Conservation (phyloP, 2,797 vertebrate species). For the Lophotriccus pileatus region DNA sequence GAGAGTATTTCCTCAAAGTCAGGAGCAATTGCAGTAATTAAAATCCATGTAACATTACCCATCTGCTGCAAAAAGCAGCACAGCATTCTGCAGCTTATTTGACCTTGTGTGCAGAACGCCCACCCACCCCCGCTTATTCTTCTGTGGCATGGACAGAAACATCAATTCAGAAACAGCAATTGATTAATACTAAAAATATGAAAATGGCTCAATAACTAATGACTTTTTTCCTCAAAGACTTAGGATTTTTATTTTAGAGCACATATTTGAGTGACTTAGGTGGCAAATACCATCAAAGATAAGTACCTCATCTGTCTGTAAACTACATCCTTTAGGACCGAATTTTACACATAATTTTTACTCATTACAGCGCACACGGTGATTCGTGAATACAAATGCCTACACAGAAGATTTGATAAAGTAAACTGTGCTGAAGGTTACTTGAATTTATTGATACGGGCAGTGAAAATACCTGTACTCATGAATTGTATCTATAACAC, state of each 20-base stretch:
- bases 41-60: constrained; percentile 22
- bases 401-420: not conserved
- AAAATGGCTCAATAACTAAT: not conserved
- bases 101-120: constrained; percentile 18
- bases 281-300: not conserved
- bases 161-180: not conserved
- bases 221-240: not conserved
- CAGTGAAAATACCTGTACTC: not conserved
- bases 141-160: not conserved
- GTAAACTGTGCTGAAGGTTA: not conserved
- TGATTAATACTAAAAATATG: constrained; percentile 5
- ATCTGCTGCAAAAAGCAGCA: constrained; percentile 17
- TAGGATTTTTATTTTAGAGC: not conserved
- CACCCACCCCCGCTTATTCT: not conserved
- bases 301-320: not conserved
- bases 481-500: not conserved
- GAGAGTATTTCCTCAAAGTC: constrained; percentile 7
- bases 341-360: not conserved
- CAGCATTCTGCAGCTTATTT: not conserved
- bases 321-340: not conserved
- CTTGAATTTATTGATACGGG: not conserved
- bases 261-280: not conserved
- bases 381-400: not conserved
- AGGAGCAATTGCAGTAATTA: constrained; percentile 35
- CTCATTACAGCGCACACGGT: not conserved